Evolutionary conservation across 2,797 vertebrate species (phyloP).

Genomic region (Carapus acus): DNA sequence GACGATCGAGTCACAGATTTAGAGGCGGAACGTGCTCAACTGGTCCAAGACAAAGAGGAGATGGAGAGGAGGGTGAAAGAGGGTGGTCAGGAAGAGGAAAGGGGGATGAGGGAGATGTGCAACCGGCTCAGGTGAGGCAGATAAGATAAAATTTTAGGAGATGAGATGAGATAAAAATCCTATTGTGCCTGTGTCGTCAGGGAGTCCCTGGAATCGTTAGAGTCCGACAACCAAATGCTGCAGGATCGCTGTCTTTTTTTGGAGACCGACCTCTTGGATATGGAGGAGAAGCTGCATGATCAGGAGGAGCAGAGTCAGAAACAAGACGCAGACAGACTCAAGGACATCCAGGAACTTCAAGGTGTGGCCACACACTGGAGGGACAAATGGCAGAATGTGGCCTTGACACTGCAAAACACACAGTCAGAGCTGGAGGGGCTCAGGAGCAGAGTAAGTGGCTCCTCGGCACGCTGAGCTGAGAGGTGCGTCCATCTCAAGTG

Average conservation of each 20-base stretch:
- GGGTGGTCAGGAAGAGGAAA: conserved; percentile 39
- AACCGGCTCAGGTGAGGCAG: conserved; percentile 56
- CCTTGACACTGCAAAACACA: conserved; percentile 55
- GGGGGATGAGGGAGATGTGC: conserved; percentile 48
- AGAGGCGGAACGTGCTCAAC: conserved; percentile 53
- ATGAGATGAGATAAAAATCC: not conserved
- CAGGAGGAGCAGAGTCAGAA: conserved; percentile 46
- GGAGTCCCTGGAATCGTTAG: conserved; percentile 41
- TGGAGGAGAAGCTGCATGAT: conserved; percentile 39
- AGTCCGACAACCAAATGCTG: conserved; percentile 57
- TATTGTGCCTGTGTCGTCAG: conserved; percentile 35
- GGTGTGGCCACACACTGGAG: conserved; percentile 66
- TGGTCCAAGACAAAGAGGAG: conserved; percentile 64
- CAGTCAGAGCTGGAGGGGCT: conserved; percentile 63
- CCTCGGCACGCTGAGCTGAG: not conserved
- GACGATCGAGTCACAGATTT: conserved; percentile 53
- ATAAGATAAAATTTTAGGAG: not conserved
- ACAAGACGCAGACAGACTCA: conserved; percentile 41
- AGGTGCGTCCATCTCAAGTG: not conserved
- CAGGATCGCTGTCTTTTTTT: conserved; percentile 48
- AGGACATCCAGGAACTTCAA: conserved; percentile 55
- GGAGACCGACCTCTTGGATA: conserved; percentile 50
- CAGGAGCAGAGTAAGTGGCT: conserved; percentile 43
- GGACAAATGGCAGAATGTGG: conserved; percentile 66
- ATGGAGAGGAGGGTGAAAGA: conserved; percentile 39